phyloP scores from a whole-genome alignment of 2,888 invertebrate species.

The Matsumyia berberina region DNA sequence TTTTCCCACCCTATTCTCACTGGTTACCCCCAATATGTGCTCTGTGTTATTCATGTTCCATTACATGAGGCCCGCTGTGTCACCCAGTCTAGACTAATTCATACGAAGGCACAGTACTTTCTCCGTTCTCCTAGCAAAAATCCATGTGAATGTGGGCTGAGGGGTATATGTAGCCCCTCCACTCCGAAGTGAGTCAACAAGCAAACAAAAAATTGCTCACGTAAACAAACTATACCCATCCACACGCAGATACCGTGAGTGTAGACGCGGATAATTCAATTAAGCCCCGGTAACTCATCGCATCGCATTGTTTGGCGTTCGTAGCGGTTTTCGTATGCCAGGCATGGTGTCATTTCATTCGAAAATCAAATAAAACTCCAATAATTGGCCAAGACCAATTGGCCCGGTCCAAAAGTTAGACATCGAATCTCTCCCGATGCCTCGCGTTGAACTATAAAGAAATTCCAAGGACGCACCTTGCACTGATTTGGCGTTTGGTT shows the following conservation, averaged over 20 bases:
- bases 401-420: slow-evolving; percentile 8
- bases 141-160: slow-evolving; percentile 2
- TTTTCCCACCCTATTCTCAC: not conserved
- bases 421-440: not conserved
- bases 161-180: not conserved
- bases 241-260: not conserved
- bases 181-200: slow-evolving; percentile 16
- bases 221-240: not conserved
- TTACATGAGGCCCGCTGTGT: slow-evolving; percentile 27
- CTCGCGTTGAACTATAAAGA: not conserved
- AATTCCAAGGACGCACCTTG: slow-evolving; percentile 23
- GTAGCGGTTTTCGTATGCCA: slow-evolving; percentile 10
- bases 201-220: slow-evolving; percentile 1
- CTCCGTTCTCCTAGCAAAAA: not conserved
- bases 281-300: slow-evolving; percentile 1
- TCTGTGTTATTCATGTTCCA: slow-evolving; percentile 4
- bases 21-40: not conserved
- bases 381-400: slow-evolving; percentile 25
- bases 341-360: slow-evolving; percentile 3
- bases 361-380: slow-evolving; percentile 21
- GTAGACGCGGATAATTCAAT: slow-evolving; percentile 2
- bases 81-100: slow-evolving; percentile 50
- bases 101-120: slow-evolving; percentile 5
- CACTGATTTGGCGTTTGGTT: not conserved
- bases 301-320: slow-evolving; percentile 36